Conservation (phyloP, 2,888 invertebrate genomes). For the Macrophya annulata region DNA sequence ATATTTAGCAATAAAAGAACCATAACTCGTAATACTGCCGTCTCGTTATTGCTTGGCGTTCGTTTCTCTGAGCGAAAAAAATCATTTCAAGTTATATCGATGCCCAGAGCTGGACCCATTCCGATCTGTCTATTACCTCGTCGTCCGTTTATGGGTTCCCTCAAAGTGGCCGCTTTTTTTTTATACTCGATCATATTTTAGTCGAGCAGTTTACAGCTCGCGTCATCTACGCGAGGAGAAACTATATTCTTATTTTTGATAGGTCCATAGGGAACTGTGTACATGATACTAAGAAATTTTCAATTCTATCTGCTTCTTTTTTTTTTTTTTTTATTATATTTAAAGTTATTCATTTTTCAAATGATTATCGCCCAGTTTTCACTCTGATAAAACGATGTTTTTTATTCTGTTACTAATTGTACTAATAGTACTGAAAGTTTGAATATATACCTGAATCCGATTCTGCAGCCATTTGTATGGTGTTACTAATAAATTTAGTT, state of each 20-base stretch:
- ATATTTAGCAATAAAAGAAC: conserved; percentile 6
- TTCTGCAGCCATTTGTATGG: neutral
- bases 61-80: conserved; percentile 19
- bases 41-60: conserved; percentile 19
- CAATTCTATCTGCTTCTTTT: neutral
- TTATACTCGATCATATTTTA: conserved; percentile 41
- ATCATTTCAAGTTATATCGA: conserved; percentile 32
- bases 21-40: conserved; percentile 32
- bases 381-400: neutral
- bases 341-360: neutral
- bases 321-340: too few species aligned
- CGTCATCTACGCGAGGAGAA: neutral
- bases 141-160: conserved; percentile 16
- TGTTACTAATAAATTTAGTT: conserved; percentile 4
- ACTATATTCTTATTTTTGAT: neutral
- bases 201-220: neutral
- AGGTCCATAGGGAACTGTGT: neutral
- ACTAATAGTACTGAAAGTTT: neutral
- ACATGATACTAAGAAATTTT: neutral
- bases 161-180: conserved; percentile 30
- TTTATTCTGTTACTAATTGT: neutral
- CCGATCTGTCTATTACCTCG: conserved; percentile 32
- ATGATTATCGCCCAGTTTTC: neutral
- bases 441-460: neutral
- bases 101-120: conserved; percentile 26